Evolutionary conservation across 2,797 vertebrate genomes (phyloP).

Genomic region (Rhinella marina): DNA sequence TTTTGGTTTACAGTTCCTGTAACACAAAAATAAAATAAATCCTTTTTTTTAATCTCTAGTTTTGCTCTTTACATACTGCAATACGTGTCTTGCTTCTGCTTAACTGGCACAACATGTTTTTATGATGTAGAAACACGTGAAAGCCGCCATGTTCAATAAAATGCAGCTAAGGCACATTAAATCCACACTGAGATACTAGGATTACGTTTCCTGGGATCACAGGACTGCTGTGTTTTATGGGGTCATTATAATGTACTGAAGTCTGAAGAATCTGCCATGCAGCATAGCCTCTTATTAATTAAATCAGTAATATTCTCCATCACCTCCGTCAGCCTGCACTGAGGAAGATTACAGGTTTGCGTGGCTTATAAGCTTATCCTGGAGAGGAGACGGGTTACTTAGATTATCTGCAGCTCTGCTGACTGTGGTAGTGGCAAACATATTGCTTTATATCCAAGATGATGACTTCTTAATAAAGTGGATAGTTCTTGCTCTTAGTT

Average conservation of each 20-base stretch:
- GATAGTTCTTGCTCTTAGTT: neutral
- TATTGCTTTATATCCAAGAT: neutral
- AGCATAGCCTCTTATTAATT: conserved; percentile 39
- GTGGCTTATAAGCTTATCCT: conserved; percentile 20
- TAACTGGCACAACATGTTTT: neutral
- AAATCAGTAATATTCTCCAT: conserved; percentile 8
- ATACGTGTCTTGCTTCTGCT: neutral
- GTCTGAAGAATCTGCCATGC: conserved; percentile 11
- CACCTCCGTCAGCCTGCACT: neutral
- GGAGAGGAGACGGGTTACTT: conserved; percentile 6
- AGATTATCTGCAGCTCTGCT: neutral
- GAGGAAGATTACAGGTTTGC: conserved; percentile 36
- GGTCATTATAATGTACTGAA: conserved; percentile 12
- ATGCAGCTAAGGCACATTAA: conserved; percentile 7
- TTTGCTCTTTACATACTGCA: neutral
- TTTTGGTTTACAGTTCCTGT: neutral
- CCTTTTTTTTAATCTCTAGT: neutral
- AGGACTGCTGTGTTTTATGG: conserved; percentile 20
- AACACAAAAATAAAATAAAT: neutral
- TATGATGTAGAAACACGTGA: neutral
- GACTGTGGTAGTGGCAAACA: conserved; percentile 12
- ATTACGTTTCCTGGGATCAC: conserved; percentile 16
- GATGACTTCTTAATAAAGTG: neutral
- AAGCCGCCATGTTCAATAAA: conserved; percentile 7
- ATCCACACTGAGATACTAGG: conserved; percentile 20